A percentile compares a stretch with the other conserved stretches of the same genome.
Evolutionary conservation across 2,113 vertebrate genomes (phyloP).

Genomic region (Anguilla rostrata): DNA sequence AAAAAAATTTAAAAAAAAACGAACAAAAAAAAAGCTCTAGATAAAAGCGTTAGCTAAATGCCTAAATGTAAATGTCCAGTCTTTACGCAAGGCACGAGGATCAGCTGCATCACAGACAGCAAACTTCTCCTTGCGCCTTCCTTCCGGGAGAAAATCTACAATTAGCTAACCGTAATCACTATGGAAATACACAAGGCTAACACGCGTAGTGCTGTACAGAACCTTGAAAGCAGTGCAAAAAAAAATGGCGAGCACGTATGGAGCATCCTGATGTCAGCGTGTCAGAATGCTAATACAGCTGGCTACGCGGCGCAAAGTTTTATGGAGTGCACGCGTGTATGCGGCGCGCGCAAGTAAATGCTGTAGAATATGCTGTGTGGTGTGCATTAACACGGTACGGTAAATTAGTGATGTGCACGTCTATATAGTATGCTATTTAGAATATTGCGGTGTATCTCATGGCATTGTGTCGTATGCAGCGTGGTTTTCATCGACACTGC

Average conservation of each 20-base stretch:
- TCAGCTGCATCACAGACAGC: background rate
- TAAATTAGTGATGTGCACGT: background rate
- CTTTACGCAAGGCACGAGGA: background rate
- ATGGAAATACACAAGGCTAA: too few species aligned
- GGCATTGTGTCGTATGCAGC: background rate
- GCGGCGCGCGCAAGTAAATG: background rate
- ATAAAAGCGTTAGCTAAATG: too few species aligned
- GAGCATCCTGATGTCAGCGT: background rate
- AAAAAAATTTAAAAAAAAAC: too few species aligned
- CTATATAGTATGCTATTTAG: background rate
- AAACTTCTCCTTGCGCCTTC: background rate
- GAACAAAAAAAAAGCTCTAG: too few species aligned
- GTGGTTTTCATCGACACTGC: background rate
- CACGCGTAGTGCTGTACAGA: background rate
- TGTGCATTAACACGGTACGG: constrained; percentile 48
- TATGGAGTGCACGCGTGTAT: background rate
- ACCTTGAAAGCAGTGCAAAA: background rate
- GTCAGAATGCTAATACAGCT: background rate
- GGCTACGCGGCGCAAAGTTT: background rate
- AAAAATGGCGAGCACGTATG: background rate
- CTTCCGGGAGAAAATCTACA: too few species aligned
- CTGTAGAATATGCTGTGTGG: constrained; percentile 52
- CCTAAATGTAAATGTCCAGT: background rate
- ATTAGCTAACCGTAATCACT: too few species aligned
- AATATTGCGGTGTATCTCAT: background rate